phyloP scores from a whole-genome alignment of 2,113 vertebrate genomes.

The Lepidothrix coronata region DNA sequence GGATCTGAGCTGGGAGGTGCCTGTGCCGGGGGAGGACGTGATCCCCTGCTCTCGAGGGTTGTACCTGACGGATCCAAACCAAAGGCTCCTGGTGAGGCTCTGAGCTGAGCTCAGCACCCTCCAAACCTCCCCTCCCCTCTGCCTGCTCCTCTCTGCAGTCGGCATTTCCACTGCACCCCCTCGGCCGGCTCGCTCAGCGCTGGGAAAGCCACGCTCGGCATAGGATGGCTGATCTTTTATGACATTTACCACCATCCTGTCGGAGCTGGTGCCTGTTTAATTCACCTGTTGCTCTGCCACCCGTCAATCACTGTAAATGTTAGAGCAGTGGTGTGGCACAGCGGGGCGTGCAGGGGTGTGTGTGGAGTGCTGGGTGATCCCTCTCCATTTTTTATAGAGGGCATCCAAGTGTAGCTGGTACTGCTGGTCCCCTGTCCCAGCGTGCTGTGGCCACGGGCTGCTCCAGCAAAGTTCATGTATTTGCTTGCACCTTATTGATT shows the following conservation, averaged over 20 bases:
- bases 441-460: background rate
- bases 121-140: background rate
- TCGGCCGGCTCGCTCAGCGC: background rate
- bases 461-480: background rate
- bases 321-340: background rate
- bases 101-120: background rate
- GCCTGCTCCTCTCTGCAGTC: background rate
- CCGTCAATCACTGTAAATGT: slow-evolving; percentile 24
- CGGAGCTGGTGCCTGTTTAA: background rate
- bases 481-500: background rate
- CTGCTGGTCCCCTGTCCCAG: background rate
- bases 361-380: background rate
- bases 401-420: rapidly evolving
- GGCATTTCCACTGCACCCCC: slow-evolving; percentile 41
- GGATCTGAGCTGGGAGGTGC: rapidly evolving
- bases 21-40: rapidly evolving
- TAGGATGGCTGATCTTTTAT: slow-evolving; percentile 50
- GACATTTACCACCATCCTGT: slow-evolving; percentile 52
- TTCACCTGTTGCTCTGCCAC: slow-evolving; percentile 58
- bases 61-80: rapidly evolving
- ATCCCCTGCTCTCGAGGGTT: rapidly evolving
- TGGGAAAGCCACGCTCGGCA: background rate
- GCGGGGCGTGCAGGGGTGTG: background rate
- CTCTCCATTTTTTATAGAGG: background rate
- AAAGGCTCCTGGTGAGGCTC: background rate